Evolutionary conservation across 92 coral and sea anemone species (phyloP), one percentile per base, ranked within the genome.

Genomic region (Porites rus): DNA sequence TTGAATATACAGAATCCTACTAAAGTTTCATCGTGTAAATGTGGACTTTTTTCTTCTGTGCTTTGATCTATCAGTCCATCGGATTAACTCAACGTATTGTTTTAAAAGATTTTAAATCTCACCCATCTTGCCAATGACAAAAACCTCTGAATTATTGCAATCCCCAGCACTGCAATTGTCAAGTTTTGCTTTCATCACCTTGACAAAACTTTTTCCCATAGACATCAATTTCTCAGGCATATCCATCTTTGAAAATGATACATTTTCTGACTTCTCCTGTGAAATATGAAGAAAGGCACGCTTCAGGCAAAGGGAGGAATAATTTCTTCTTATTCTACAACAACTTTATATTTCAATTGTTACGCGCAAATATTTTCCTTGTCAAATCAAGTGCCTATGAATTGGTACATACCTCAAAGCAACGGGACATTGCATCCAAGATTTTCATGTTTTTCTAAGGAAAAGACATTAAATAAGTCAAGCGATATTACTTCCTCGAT

Each of bases 231-330:
- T 20, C 17, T 74, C 18, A 13, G 73, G 77, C 4, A 89, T 72
- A 31, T 70, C 77, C 77, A 66, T 76, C 17, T 16, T 53, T 10
- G 92, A 46, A 38, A 90, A 50, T 10, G 92, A 72, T 13, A 85
- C 51, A 65, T 90, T 90, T 5, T 59, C 82, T 2, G 87, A 83
- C n/a, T 78, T 90, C 31, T 76, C 75, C 92, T 90, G 78, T 8
- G 9, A 85, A 58, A 64, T 12, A 25, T n/a, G 18, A 58, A 31
- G 8, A 56, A 43, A 21, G 11, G 2, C 78, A 19, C 2, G 8
- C 31, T 12, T 7, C 21, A 51, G 59, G 3, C 10, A 14, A 60
- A 24, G 25, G 10, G 13, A 19, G 16, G 3, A 19, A 10, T 12
- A 18, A 72, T 16, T n/a, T 53, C 13, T 61, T 22, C 28, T 14